These are phyloP conservation scores for Lordiphosa mommai DNA, from an alignment of 1,140 invertebrate species.

Conservation along the genomic window DNA sequence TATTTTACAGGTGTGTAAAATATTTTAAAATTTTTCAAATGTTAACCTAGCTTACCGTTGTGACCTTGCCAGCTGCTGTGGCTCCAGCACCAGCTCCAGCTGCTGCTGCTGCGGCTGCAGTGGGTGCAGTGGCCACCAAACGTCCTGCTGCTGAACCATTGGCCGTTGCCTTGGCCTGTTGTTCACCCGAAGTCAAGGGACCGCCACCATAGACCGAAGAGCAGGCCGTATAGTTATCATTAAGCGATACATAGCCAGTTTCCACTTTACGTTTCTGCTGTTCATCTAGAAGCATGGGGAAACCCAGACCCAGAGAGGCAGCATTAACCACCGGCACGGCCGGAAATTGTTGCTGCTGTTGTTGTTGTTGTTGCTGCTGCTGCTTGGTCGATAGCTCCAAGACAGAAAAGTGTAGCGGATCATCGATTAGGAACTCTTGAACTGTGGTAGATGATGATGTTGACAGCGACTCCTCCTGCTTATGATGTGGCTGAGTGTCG, in stretches of 20 bases:
- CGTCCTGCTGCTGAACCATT: too few species aligned
- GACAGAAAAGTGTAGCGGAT: conserved; percentile 47
- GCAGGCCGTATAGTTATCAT: conserved; percentile 60
- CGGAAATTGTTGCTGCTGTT: conserved; percentile 13
- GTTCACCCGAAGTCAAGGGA: too few species aligned
- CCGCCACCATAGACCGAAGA: conserved; percentile 55
- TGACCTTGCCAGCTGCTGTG: conserved; percentile 12
- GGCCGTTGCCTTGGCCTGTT: too few species aligned
- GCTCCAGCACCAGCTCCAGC: conserved; percentile 19
- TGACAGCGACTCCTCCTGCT: conserved; percentile 7
- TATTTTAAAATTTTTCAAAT: too few species aligned
- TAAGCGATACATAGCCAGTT: conserved; percentile 53
- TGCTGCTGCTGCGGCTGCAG: too few species aligned
- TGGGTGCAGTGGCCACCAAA: too few species aligned
- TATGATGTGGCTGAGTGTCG: conserved; percentile 17
- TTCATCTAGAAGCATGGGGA: conserved; percentile 12
- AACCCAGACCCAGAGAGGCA: neutral
- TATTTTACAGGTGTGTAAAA: too few species aligned
- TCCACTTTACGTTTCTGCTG: conserved; percentile 50
- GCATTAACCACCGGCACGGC: conserved; percentile 3
- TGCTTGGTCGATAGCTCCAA: conserved; percentile 37
- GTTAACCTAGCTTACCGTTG: neutral
- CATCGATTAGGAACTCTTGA: conserved; percentile 64
- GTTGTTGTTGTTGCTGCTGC: conserved; percentile 21
- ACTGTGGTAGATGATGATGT: conserved; percentile 10